These are phyloP conservation scores for Cairina moschata DNA, from an alignment of 2,113 vertebrate genomes.

Conservation along the genomic window DNA sequence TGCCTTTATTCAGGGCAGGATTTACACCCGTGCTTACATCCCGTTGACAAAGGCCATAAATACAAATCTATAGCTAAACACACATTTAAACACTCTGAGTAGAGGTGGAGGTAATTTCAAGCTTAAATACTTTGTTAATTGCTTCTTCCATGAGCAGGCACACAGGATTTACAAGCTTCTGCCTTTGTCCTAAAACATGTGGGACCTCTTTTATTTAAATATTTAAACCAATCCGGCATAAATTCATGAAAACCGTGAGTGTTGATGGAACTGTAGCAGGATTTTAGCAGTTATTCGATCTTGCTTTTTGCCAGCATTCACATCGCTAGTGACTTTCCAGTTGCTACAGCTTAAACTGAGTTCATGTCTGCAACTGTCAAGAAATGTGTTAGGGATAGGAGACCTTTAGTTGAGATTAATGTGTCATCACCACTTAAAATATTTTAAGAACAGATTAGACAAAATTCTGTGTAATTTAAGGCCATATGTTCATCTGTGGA, in stretches of 20 bases:
- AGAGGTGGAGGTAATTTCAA: conserved; percentile 14
- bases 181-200: background rate
- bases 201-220: background rate
- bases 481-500: conserved; percentile 13
- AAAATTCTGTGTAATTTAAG: conserved; percentile 1
- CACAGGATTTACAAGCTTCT: background rate
- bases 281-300: background rate
- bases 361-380: background rate
- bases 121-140: conserved; percentile 20
- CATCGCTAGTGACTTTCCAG: background rate
- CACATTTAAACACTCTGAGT: background rate
- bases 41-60: background rate
- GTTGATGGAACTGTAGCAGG: background rate
- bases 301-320: background rate
- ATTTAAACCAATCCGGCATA: background rate
- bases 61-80: background rate
- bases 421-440: conserved; percentile 25
- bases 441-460: conserved; percentile 26
- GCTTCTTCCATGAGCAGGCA: background rate
- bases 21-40: background rate
- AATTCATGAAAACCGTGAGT: background rate
- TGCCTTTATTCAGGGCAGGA: background rate
- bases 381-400: background rate
- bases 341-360: background rate
- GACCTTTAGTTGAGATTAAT: conserved; percentile 7